phyloP scores from a whole-genome alignment of 1,140 invertebrate genomes.

The Microplitis mediator region DNA sequence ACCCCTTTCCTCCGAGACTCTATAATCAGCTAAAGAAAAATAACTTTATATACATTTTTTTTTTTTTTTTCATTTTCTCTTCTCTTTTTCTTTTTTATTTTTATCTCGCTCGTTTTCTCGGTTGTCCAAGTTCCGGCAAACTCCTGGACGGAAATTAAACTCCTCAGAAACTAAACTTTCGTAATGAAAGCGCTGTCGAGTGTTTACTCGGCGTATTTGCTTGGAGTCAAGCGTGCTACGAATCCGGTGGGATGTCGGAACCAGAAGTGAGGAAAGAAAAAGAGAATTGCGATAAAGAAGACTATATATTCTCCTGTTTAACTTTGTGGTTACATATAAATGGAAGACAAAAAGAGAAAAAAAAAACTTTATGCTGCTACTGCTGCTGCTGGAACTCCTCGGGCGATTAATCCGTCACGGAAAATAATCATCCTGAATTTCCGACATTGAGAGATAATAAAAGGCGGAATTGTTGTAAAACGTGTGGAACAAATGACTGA shows the following conservation, averaged over 20 bases:
- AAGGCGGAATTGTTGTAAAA: not conserved
- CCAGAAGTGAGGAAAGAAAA: not conserved
- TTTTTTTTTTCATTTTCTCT: not conserved
- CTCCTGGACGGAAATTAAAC: conserved; percentile 44
- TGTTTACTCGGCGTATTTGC: conserved; percentile 41
- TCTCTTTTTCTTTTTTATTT: not conserved
- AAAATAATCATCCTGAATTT: conserved; percentile 3
- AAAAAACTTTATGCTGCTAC: not conserved
- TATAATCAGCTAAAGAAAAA: too few species aligned
- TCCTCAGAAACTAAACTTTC: conserved; percentile 36
- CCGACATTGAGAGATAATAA: conserved; percentile 4
- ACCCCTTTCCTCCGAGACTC: too few species aligned
- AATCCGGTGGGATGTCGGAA: conserved; percentile 10
- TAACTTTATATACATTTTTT: not conserved
- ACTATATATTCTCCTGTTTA: not conserved
- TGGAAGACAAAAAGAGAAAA: too few species aligned
- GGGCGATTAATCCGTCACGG: conserved; percentile 7
- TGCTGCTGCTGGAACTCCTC: not conserved
- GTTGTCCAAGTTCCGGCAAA: conserved; percentile 33
- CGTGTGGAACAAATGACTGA: not conserved
- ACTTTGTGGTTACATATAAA: not conserved
- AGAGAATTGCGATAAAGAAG: not conserved
- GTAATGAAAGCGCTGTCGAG: conserved; percentile 41
- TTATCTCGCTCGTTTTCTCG: conserved; percentile 35
- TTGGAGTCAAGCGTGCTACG: conserved; percentile 21